Evolutionary conservation across 2,113 vertebrate species (phyloP).

Genomic region (Alligator sinensis): DNA sequence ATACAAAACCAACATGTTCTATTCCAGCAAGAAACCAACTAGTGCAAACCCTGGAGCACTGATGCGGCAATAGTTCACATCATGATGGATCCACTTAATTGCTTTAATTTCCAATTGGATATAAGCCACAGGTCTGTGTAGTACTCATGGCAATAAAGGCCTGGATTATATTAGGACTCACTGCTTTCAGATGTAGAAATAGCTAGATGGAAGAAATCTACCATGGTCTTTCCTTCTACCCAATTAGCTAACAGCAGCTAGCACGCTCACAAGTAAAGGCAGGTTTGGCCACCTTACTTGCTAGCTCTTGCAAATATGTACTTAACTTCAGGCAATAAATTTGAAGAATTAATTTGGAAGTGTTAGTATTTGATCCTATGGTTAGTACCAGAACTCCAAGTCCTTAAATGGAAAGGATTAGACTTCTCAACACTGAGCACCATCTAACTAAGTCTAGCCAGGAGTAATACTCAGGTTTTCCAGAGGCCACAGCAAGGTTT

Average conservation of each 20-base stretch:
- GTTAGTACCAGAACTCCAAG: background rate
- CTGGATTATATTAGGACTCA: background rate
- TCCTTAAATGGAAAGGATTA: background rate
- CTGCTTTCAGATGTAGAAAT: background rate
- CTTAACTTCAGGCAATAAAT: background rate
- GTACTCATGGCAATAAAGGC: background rate
- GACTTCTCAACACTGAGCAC: background rate
- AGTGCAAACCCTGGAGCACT: background rate
- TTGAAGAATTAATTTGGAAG: background rate
- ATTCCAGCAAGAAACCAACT: background rate
- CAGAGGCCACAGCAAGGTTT: no score
- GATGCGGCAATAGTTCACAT: accelerated
- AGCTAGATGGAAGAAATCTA: background rate
- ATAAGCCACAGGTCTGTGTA: background rate
- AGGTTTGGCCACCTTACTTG: background rate
- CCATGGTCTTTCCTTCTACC: background rate
- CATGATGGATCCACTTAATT: background rate
- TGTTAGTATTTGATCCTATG: background rate
- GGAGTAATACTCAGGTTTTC: background rate
- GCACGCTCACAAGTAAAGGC: background rate
- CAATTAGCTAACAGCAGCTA: background rate
- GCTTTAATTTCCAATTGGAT: background rate
- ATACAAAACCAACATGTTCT: background rate
- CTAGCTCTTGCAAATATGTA: background rate
- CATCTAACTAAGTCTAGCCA: background rate